Conservation (phyloP, 2,113 vertebrate genomes). For the Osmerus eperlanus region DNA sequence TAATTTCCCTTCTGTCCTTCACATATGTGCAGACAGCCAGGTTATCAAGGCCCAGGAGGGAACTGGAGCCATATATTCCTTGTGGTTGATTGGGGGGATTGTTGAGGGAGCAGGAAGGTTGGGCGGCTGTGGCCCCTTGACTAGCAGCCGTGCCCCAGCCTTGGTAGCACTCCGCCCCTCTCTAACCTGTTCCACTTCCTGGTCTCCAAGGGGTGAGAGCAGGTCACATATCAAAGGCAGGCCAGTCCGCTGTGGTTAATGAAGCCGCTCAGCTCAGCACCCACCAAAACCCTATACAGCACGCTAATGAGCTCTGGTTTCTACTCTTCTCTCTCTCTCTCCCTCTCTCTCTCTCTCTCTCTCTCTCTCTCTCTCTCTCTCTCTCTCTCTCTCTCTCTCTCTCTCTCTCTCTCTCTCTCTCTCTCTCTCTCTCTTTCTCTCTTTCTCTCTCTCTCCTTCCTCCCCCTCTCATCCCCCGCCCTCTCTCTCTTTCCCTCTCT, state of each 20-base stretch:
- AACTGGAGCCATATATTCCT: background rate
- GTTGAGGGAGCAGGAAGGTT: background rate
- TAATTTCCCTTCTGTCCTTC: slow-evolving; percentile 1
- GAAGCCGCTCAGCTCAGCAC: slow-evolving; percentile 12
- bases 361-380: background rate
- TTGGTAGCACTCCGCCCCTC: slow-evolving; percentile 14
- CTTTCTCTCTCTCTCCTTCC: background rate
- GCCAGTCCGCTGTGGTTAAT: slow-evolving; percentile 27
- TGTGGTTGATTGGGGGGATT: background rate
- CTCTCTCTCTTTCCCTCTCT: background rate
- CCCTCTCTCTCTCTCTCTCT: background rate
- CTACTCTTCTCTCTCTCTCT: background rate
- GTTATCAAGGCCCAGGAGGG: too few relatives aligned
- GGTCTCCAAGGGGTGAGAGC: slow-evolving; percentile 9
- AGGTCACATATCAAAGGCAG: slow-evolving; percentile 42
- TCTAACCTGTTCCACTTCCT: slow-evolving; percentile 45
- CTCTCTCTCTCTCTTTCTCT: background rate
- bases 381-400: slow-evolving; percentile 2
- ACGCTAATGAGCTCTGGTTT: slow-evolving; percentile 42
- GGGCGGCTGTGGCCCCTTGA: background rate
- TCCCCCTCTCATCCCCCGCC: too few relatives aligned
- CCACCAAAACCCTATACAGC: slow-evolving; percentile 15
- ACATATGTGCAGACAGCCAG: too few relatives aligned
- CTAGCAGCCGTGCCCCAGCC: background rate
- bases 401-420: slow-evolving; percentile 1